phyloP scores from a whole-genome alignment of 1,140 invertebrate species.

The Trachymyrmex cornetzi region DNA sequence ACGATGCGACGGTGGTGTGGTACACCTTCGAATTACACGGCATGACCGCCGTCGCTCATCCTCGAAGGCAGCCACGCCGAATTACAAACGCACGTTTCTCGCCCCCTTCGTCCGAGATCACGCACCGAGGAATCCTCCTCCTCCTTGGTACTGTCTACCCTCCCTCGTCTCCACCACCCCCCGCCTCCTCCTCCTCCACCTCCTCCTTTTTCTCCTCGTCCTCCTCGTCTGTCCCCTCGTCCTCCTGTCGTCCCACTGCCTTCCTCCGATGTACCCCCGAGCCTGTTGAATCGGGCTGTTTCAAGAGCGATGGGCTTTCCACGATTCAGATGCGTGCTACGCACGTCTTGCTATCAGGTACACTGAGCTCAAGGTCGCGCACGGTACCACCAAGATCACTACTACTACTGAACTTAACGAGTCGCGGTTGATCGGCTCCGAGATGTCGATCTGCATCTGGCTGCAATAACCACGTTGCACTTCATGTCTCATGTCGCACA shows the following conservation, averaged over 20 bases:
- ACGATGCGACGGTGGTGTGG: slow-evolving; percentile 68
- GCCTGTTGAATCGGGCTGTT: slow-evolving; percentile 4
- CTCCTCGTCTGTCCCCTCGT: slow-evolving; percentile 20
- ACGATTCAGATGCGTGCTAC: slow-evolving; percentile 2
- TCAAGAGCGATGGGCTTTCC: slow-evolving; percentile 20
- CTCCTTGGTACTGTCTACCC: slow-evolving; percentile 13
- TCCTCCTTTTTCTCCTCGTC: slow-evolving; percentile 24
- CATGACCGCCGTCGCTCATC: slow-evolving; percentile 73
- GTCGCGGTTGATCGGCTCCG: slow-evolving; percentile 1
- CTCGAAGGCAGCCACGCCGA: slow-evolving; percentile 60
- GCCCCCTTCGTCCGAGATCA: slow-evolving; percentile 25
- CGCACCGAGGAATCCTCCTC: slow-evolving; percentile 34
- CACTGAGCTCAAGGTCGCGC: slow-evolving; percentile 17
- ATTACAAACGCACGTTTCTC: slow-evolving; percentile 40
- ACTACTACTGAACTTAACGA: neutral
- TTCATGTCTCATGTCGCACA: slow-evolving; percentile 38
- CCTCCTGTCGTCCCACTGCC: neutral
- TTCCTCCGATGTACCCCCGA: slow-evolving; percentile 16
- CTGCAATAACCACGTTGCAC: slow-evolving; percentile 21
- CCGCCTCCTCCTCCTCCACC: slow-evolving; percentile 6
- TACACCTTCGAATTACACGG: slow-evolving; percentile 72
- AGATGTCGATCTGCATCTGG: slow-evolving; percentile 30
- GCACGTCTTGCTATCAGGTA: neutral
- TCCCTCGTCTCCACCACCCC: slow-evolving; percentile 18
- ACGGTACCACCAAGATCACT: slow-evolving; percentile 19